phyloP scores from a whole-genome alignment of 92 coral and sea anemone species.

The Porites cylindrica region DNA sequence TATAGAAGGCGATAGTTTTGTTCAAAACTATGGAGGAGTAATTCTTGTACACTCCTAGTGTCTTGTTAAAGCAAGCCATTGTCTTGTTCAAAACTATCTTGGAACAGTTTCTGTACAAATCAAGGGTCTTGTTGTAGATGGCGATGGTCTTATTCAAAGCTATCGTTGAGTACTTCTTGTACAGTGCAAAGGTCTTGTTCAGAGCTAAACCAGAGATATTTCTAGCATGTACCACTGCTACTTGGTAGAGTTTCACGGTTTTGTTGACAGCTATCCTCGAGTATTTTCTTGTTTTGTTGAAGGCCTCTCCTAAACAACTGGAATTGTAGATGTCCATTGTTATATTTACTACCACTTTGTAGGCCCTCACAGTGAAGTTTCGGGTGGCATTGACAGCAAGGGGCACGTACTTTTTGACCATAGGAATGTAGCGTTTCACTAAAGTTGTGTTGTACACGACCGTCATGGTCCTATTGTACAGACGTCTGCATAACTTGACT shows the following conservation, averaged over 20 bases:
- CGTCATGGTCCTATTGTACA: conserved; percentile 55
- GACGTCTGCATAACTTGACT: conserved; percentile 44
- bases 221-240: conserved; percentile 52
- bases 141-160: conserved; percentile 66
- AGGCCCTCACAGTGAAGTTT: conserved; percentile 66
- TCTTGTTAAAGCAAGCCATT: neutral
- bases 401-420: conserved; percentile 59
- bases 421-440: conserved; percentile 49
- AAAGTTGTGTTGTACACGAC: conserved; percentile 30
- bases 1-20: conserved; percentile 28
- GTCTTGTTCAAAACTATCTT: conserved; percentile 52
- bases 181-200: conserved; percentile 38
- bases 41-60: conserved; percentile 24
- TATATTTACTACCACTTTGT: conserved; percentile 54
- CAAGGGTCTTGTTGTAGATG: conserved; percentile 49
- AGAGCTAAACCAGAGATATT: conserved; percentile 51
- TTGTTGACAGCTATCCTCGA: conserved; percentile 67
- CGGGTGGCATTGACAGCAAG: conserved; percentile 49
- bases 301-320: conserved; percentile 54
- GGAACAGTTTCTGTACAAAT: conserved; percentile 35
- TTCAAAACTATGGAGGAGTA: conserved; percentile 57
- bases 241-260: conserved; percentile 48
- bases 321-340: conserved; percentile 82
- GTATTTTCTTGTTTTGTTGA: conserved; percentile 61
- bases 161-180: conserved; percentile 50